Conservation (phyloP, 2,113 vertebrate species). For the Albula glossodonta region DNA sequence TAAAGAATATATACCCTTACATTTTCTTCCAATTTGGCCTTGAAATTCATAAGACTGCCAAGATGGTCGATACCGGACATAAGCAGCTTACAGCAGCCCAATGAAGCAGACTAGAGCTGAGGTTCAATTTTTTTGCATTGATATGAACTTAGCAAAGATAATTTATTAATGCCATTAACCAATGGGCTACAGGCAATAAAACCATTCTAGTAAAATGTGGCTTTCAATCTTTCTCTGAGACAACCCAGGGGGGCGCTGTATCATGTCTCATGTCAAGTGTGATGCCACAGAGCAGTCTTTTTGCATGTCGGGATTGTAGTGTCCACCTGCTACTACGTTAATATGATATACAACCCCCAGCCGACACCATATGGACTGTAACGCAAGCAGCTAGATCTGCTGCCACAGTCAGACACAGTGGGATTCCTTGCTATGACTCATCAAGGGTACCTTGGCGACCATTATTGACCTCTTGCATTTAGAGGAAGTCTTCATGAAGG, state of each 20-base stretch:
- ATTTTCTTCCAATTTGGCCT: not conserved
- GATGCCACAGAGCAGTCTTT: not conserved
- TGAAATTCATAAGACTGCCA: not conserved
- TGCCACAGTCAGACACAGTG: constrained; percentile 48
- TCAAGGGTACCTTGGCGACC: constrained; percentile 42
- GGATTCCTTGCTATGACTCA: constrained; percentile 45
- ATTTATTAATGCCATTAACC: not conserved
- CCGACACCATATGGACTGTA: constrained; percentile 49
- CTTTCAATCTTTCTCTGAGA: not conserved
- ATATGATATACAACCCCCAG: constrained; percentile 33
- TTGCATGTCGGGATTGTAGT: not conserved
- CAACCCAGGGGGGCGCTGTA: not conserved
- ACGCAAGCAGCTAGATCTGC: constrained; percentile 57
- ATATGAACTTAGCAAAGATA: not conserved
- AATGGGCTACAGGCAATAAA: not conserved
- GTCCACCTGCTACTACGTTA: constrained; percentile 4
- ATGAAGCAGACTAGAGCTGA: not conserved
- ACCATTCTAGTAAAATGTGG: not conserved
- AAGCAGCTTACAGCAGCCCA: not conserved
- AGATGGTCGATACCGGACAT: not conserved
- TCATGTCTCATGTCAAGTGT: not conserved
- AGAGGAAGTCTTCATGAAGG: not conserved
- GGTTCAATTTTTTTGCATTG: not conserved
- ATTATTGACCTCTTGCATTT: not conserved
- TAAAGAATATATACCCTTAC: not conserved